Percentiles rank a stretch among this genome's conserved stretches.
phyloP scores from a whole-genome alignment of 1,140 invertebrate species.

The Nomia melanderi region DNA sequence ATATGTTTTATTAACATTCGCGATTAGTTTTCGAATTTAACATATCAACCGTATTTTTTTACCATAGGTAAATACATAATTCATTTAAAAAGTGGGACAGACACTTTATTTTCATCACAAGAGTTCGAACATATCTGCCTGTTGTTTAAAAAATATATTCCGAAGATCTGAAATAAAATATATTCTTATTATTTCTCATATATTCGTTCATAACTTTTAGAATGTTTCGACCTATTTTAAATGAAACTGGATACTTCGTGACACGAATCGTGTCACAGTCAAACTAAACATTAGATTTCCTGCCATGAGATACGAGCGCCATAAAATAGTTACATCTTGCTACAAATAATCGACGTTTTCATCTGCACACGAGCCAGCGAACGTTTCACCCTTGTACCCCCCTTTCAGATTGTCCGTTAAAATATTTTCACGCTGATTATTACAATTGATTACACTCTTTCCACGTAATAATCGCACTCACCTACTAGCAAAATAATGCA shows the following conservation, averaged over 20 bases:
- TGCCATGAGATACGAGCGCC: neutral
- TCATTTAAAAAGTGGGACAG: no score
- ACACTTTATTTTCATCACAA: no score
- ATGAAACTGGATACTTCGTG: neutral
- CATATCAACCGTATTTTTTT: no score
- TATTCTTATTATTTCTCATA: no score
- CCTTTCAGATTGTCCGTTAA: neutral
- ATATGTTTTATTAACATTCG: no score
- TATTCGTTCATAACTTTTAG: no score
- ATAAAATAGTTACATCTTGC: neutral
- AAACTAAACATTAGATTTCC: slow-evolving; percentile 5
- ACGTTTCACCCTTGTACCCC: neutral
- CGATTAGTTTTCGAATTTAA: no score
- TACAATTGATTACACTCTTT: neutral
- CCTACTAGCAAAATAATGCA: neutral
- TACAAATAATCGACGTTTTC: neutral
- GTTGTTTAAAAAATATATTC: no score
- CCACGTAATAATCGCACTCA: neutral
- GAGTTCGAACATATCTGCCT: no score
- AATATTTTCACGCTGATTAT: neutral
- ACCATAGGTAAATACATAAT: no score
- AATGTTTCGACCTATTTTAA: neutral
- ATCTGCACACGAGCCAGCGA: neutral
- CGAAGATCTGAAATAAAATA: no score
- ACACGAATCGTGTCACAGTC: neutral